phyloP scores from a whole-genome alignment of 2,888 invertebrate species.

The Pyrgus malvae region DNA sequence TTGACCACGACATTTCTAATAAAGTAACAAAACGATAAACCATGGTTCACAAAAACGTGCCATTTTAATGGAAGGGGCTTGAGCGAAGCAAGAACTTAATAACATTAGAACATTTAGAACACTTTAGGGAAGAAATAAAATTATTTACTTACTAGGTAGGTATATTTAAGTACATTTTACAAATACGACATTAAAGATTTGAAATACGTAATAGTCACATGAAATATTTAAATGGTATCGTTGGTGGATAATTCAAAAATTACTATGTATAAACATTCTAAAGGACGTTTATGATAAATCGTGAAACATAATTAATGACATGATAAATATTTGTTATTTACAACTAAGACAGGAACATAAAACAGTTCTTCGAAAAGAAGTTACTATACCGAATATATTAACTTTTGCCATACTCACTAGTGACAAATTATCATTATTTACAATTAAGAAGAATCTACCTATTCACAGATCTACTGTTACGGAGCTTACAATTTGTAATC shows the following conservation, averaged over 20 bases:
- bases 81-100: constrained; percentile 30
- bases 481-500: constrained; percentile 63
- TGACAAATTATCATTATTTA: constrained; percentile 63
- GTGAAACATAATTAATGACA: constrained; percentile 27
- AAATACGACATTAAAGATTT: constrained; percentile 70
- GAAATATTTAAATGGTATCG: constrained; percentile 61
- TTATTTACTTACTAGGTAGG: constrained; percentile 58
- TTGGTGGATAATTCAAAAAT: constrained; percentile 44
- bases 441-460: constrained; percentile 65
- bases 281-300: constrained; percentile 25
- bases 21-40: constrained; percentile 57
- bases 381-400: constrained; percentile 74
- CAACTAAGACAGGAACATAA: constrained; percentile 80
- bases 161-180: constrained; percentile 76
- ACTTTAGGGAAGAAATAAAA: constrained; percentile 45
- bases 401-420: constrained; percentile 64
- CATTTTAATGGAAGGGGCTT: constrained; percentile 39
- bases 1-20: constrained; percentile 75
- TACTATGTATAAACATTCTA: constrained; percentile 48
- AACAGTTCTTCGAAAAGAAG: constrained; percentile 70
- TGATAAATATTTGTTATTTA: constrained; percentile 71
- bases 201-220: constrained; percentile 66
- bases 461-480: constrained; percentile 66
- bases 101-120: constrained; percentile 34
- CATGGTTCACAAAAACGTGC: constrained; percentile 41